Conservation (phyloP, 2,113 vertebrate genomes). For the Coryphaenoides rupestris region DNA sequence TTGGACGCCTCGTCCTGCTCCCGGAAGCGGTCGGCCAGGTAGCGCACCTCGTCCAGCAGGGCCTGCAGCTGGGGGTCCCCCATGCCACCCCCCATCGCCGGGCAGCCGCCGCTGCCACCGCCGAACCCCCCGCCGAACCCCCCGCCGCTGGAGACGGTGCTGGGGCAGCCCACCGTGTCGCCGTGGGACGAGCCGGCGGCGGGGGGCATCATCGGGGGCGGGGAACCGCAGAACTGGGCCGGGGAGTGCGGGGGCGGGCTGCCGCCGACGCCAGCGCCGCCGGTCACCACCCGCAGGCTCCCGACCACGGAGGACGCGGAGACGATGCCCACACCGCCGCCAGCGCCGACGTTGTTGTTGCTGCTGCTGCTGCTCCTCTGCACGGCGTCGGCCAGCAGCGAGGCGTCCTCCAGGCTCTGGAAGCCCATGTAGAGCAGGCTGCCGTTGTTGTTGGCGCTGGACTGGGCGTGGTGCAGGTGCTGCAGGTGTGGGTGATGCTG, state of each 20-base stretch:
- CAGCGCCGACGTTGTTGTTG: too few species aligned
- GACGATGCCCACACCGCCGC: too few species aligned
- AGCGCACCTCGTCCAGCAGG: constrained; percentile 77
- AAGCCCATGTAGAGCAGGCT: constrained; percentile 77
- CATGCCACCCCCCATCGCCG: constrained; percentile 25
- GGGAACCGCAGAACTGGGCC: constrained; percentile 70
- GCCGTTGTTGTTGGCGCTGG: constrained; percentile 72
- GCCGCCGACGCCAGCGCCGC: constrained; percentile 68
- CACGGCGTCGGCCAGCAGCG: constrained; percentile 50
- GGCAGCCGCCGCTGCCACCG: constrained; percentile 65
- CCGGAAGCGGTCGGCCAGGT: constrained; percentile 73
- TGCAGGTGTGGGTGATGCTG: constrained; percentile 62
- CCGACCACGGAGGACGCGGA: too few species aligned
- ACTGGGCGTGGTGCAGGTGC: constrained; percentile 40
- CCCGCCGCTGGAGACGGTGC: constrained; percentile 74
- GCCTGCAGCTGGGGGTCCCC: constrained; percentile 76
- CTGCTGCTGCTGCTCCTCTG: constrained; percentile 63
- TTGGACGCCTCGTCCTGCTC: constrained; percentile 70
- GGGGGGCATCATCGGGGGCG: constrained; percentile 55
- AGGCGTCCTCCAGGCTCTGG: constrained; percentile 71
- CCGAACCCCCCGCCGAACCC: constrained; percentile 77
- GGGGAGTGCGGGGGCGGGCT: constrained; percentile 84
- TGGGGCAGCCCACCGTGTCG: constrained; percentile 68
- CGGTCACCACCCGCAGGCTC: constrained; percentile 6
- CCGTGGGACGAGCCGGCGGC: constrained; percentile 33